These are phyloP conservation scores for Zaprionus taronus DNA, from an alignment of 1,140 invertebrate species.

Conservation along the genomic window DNA sequence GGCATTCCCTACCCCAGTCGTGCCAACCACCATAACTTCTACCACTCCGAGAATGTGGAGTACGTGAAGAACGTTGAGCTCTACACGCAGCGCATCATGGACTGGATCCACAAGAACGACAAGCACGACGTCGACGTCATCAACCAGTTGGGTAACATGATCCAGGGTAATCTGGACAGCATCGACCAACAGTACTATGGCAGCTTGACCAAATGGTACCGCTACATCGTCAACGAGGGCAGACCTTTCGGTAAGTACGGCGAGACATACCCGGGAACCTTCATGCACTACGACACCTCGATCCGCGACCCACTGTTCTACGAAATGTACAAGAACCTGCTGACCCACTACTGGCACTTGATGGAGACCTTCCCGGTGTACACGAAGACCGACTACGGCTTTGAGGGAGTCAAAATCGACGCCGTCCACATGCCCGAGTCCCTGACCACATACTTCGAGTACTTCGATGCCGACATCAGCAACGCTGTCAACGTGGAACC, in stretches of 20 bases:
- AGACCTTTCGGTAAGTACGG: conserved; percentile 74
- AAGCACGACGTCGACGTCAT: conserved; percentile 85
- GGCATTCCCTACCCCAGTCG: conserved; percentile 88
- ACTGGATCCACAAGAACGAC: conserved; percentile 87
- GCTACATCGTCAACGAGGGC: conserved; percentile 84
- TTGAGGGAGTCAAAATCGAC: conserved; percentile 88
- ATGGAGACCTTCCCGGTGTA: conserved; percentile 85
- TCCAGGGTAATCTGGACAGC: conserved; percentile 86
- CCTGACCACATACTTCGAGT: conserved; percentile 89
- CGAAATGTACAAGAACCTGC: conserved; percentile 87
- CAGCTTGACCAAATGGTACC: conserved; percentile 81
- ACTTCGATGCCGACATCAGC: conserved; percentile 88
- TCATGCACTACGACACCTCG: conserved; percentile 87
- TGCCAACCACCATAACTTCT: conserved; percentile 85
- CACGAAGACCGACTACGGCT: conserved; percentile 86
- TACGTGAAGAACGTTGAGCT: conserved; percentile 83
- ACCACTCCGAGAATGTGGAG: conserved; percentile 85
- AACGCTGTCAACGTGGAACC: conserved; percentile 86
- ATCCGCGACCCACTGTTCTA: conserved; percentile 89
- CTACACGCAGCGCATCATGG: conserved; percentile 87
- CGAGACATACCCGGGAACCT: conserved; percentile 84
- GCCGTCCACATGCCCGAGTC: conserved; percentile 87
- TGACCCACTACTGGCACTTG: conserved; percentile 86
- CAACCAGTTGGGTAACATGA: conserved; percentile 86
- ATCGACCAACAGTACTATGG: conserved; percentile 85